Percentiles rank a stretch among this genome's conserved stretches.
These are phyloP conservation scores for Decapterus maruadsi DNA, from an alignment of 2,797 vertebrate genomes.

Conservation along the genomic window DNA sequence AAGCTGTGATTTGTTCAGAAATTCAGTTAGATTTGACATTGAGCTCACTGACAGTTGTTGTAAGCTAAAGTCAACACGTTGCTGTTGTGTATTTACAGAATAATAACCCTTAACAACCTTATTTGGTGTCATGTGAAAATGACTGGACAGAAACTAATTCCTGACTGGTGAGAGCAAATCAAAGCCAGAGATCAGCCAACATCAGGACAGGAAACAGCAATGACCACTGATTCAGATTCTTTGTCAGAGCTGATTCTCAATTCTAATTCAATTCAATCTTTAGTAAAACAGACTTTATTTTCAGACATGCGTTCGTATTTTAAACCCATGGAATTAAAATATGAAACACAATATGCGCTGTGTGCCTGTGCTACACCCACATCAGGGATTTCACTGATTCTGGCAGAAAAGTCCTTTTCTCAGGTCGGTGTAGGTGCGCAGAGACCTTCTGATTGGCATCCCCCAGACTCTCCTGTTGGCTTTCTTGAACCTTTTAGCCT, in stretches of 20 bases:
- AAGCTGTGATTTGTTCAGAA: neutral
- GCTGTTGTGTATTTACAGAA: neutral
- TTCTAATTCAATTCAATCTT: neutral
- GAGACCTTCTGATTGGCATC: slow-evolving; percentile 2
- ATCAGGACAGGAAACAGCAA: neutral
- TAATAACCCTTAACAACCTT: neutral
- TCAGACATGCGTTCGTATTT: neutral
- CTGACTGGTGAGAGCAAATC: neutral
- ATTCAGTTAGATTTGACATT: neutral
- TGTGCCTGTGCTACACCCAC: neutral
- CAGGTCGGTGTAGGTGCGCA: slow-evolving; percentile 3
- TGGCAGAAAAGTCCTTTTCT: slow-evolving; percentile 14
- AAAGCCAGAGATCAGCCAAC: neutral
- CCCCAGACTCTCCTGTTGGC: slow-evolving; percentile 2
- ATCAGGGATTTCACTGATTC: slow-evolving; percentile 17
- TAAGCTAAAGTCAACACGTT: neutral
- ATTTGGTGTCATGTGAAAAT: too few species aligned
- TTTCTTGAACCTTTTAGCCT: slow-evolving; percentile 4
- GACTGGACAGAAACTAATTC: neutral
- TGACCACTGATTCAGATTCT: too few species aligned
- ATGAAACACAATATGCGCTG: neutral
- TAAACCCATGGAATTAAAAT: slow-evolving; percentile 8
- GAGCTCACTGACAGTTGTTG: neutral
- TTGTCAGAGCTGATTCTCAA: neutral
- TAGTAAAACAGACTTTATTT: neutral